Evolutionary conservation across 2,888 invertebrate genomes (phyloP).

Genomic region (Rotaria magnacalcarata): DNA sequence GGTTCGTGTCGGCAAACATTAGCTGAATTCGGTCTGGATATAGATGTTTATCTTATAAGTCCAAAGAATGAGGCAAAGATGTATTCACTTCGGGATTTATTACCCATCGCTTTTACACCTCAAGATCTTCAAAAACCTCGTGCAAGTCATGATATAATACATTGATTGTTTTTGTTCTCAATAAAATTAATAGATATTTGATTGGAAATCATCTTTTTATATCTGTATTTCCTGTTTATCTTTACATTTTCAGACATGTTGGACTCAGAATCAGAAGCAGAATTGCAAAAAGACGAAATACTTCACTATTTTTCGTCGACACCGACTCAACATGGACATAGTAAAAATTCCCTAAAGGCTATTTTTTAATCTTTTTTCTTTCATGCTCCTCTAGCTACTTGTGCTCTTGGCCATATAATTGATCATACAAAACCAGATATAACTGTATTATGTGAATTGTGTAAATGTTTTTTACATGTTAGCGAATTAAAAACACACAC

Average conservation of each 20-base stretch:
- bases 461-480: conserved; percentile 15
- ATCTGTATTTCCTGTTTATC: no score
- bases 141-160: not conserved
- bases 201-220: not conserved
- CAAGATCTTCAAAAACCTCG: conserved; percentile 23
- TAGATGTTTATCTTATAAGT: conserved; percentile 37
- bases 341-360: not conserved
- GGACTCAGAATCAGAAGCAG: not conserved
- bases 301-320: not conserved
- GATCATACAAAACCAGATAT: conserved; percentile 34
- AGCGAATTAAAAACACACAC: conserved; percentile 37
- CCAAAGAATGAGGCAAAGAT: conserved; percentile 34
- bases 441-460: conserved; percentile 38
- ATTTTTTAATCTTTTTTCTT: not conserved
- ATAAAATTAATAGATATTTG: not conserved
- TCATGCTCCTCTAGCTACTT: not conserved
- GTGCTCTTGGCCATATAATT: not conserved
- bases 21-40: conserved; percentile 49
- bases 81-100: conserved; percentile 39
- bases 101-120: conserved; percentile 41
- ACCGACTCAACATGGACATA: not conserved
- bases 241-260: not conserved
- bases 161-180: not conserved
- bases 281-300: not conserved
- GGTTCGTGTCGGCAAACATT: conserved; percentile 75